These are phyloP conservation scores for Ascaphus truei DNA, from an alignment of 2,113 vertebrate species.

Conservation along the genomic window DNA sequence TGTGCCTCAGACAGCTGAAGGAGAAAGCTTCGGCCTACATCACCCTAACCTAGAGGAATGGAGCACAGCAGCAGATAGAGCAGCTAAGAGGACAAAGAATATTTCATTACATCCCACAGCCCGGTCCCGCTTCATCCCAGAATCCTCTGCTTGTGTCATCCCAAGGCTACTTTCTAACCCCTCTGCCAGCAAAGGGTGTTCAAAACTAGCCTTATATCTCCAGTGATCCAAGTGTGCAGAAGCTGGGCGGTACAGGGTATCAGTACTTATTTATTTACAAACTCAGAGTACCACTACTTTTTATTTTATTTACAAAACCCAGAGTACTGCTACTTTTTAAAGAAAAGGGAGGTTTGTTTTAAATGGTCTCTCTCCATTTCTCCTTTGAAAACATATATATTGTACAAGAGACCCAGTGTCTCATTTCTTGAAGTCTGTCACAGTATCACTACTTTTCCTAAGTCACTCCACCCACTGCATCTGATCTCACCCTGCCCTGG, in stretches of 20 bases:
- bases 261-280: constrained; percentile 5
- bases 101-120: background rate
- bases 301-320: too few relatives aligned
- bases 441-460: too few relatives aligned
- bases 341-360: too few relatives aligned
- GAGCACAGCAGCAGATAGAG: too few relatives aligned
- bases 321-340: too few relatives aligned
- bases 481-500: too few relatives aligned
- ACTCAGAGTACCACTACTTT: background rate
- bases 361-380: too few relatives aligned
- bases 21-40: constrained; percentile 94
- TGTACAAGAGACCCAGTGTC: too few relatives aligned
- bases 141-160: constrained; percentile 19
- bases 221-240: background rate
- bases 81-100: background rate
- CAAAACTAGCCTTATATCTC: constrained; percentile 1
- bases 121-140: background rate
- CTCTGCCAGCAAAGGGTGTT: background rate
- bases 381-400: too few relatives aligned
- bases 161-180: background rate
- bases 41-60: constrained; percentile 79
- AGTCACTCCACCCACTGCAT: too few relatives aligned
- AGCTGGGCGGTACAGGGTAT: background rate
- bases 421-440: too few relatives aligned
- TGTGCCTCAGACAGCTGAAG: constrained; percentile 90